Percentiles rank a stretch among this genome's conserved stretches.
phyloP scores from a whole-genome alignment of 2,113 vertebrate genomes.

The Numenius arquata region DNA sequence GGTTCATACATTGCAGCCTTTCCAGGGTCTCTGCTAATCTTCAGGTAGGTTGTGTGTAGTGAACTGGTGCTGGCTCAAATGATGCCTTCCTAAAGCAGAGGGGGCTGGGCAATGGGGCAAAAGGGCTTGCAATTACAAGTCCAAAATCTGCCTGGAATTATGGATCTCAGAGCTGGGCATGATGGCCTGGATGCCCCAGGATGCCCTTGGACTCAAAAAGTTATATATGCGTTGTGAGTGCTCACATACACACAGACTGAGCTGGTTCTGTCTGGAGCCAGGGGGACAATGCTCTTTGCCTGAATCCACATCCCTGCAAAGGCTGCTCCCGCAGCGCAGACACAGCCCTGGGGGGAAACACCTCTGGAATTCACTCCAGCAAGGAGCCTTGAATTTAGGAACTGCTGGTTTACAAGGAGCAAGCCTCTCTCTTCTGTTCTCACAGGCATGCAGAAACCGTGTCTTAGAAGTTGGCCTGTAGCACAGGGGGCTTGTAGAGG shows the following conservation, averaged over 20 bases:
- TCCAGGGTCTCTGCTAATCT: not conserved
- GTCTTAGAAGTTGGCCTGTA: not conserved
- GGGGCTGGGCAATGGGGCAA: not conserved
- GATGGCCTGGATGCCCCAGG: not conserved
- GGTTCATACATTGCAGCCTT: not conserved
- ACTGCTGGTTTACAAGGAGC: not conserved
- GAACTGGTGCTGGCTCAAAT: not conserved
- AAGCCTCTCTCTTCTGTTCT: not conserved
- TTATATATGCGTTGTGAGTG: not conserved
- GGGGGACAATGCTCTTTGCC: not conserved
- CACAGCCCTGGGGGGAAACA: not conserved
- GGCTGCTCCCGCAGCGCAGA: not conserved
- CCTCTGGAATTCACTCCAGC: conserved; percentile 4
- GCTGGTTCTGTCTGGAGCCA: not conserved
- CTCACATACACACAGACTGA: not conserved
- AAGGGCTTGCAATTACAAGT: not conserved
- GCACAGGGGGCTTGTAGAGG: not conserved
- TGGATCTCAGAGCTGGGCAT: not conserved
- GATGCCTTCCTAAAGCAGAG: not conserved
- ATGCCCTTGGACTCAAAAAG: not conserved
- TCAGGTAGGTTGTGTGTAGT: no score
- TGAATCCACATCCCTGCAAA: conserved; percentile 44
- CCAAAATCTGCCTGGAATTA: not conserved
- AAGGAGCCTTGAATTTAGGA: conserved; percentile 5
- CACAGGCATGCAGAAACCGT: accelerated